A percentile compares a stretch with the other conserved stretches of the same genome.
Evolutionary conservation across 2,888 invertebrate species (phyloP).

Genomic region (Caenorhabditis doughertyi): DNA sequence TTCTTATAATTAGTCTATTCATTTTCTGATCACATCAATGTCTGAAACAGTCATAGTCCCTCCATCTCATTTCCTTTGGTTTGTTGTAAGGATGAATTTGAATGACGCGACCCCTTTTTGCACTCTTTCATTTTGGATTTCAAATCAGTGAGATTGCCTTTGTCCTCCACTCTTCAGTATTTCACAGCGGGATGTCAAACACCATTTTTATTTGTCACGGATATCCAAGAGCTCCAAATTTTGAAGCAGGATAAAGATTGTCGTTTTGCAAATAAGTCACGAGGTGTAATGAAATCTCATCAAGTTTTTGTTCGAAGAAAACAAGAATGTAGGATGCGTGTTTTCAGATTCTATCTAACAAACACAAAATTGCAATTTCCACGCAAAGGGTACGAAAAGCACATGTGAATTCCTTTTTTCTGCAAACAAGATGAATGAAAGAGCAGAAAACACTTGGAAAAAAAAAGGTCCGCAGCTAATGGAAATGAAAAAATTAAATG

Average conservation of each 20-base stretch:
- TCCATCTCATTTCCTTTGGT: not conserved
- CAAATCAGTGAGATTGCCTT: slow-evolving; percentile 29
- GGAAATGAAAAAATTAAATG: no score
- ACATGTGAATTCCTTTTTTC: not conserved
- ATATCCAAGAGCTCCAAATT: not conserved
- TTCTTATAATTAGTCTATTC: no score
- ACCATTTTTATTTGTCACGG: slow-evolving; percentile 8
- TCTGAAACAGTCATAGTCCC: no score
- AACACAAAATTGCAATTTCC: slow-evolving; percentile 10
- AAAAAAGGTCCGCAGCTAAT: not conserved
- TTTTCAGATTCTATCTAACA: no score
- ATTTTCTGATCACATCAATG: no score
- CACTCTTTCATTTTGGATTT: slow-evolving; percentile 38
- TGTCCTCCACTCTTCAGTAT: not conserved
- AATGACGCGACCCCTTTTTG: slow-evolving; percentile 34
- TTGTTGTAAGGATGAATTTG: not conserved
- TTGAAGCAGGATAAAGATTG: slow-evolving; percentile 1
- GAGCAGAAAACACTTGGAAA: not conserved
- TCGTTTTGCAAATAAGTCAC: slow-evolving; percentile 32
- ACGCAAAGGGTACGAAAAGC: not conserved
- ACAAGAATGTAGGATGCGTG: not conserved
- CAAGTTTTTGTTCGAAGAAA: not conserved
- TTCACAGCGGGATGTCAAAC: slow-evolving; percentile 29
- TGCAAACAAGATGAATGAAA: no score
- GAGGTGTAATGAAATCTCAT: slow-evolving; percentile 19